Base-by-base conservation (phyloP, 2,888 invertebrate species). In the Altica lythri region DNA sequence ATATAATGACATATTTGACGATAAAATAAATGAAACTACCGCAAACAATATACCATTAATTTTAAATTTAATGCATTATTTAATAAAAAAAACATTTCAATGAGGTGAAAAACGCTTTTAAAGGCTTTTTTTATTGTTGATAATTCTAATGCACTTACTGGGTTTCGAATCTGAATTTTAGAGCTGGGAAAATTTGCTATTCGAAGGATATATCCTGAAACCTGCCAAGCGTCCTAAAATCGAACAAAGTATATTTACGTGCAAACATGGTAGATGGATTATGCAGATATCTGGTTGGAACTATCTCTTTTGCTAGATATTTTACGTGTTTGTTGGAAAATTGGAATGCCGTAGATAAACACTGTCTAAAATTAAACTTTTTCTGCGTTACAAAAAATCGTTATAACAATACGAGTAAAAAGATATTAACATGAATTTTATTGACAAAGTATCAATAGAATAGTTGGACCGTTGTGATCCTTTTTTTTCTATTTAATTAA, bases 181-280 rank as follows among this genome's bases (percentile, higher is more conserved):
- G 17, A 40, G 40, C 12, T 9, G 22, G 4, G 40, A 40, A 22
- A 35, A 40, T 40, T 40, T 22, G 22, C 40, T 22, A 25, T 40
- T 40, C 25, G 22, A 19, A 13, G 40, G 40, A 40, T 40, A 40
- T 40, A 22, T 13, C 22, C 40, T 16, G 34, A 34, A 34, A 34
- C 34, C 40, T 13, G 40, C 22, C 40, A 40, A 40, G 22, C 40
- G 25, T 13, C 9, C 14, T 40, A 40, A 25, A 40, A 45, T 45
- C 45, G 45, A 45, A 19, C 45, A 32, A 45, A 32, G 45, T 45
- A n/a, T 19, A 45, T 45, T 43, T 43, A 43, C 29, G 45, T 32
- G 32, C 45, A 30, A 45, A 45, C 45, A 45, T 19, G 25, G 19
- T 19, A 34, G 30, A 45, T 45, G 45, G 45, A 30, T 45, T 34